A percentile compares a stretch with the other conserved stretches of the same genome.
Evolutionary conservation across 1,140 invertebrate genomes (phyloP).

Genomic region (Adoxophyes honmai): DNA sequence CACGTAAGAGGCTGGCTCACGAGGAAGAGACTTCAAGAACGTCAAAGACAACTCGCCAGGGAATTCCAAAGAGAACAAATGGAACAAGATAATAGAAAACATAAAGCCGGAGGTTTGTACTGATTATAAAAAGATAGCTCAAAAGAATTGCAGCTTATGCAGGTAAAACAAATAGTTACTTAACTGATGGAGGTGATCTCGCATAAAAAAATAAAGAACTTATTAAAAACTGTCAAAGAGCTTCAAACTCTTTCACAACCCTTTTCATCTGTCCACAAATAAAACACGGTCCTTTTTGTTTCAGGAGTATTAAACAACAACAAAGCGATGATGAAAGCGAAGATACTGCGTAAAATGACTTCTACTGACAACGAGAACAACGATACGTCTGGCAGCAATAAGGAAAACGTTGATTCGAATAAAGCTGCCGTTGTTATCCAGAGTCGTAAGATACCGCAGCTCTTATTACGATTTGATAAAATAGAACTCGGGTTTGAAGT

Average conservation of each 20-base stretch:
- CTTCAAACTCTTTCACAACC: too few species aligned
- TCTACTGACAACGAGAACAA: constrained; percentile 60
- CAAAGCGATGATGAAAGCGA: constrained; percentile 66
- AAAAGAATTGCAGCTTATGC: too few species aligned
- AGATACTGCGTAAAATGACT: constrained; percentile 58
- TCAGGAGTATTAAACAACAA: constrained; percentile 59
- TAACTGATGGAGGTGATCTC: too few species aligned
- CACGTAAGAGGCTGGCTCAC: constrained; percentile 83
- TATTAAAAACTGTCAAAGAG: too few species aligned
- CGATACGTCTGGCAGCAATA: constrained; percentile 58
- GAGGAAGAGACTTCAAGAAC: constrained; percentile 69
- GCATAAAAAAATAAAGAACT: too few species aligned
- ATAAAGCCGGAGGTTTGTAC: background rate
- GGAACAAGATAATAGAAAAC: constrained; percentile 42
- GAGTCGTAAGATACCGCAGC: constrained; percentile 77
- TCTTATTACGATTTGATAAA: too few species aligned
- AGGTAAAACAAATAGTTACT: too few species aligned
- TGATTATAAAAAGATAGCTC: too few species aligned
- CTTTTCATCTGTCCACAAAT: too few species aligned
- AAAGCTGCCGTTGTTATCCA: constrained; percentile 82
- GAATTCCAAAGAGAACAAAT: constrained; percentile 64
- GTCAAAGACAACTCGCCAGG: constrained; percentile 57
- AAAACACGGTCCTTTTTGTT: constrained; percentile 18
- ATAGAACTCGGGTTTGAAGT: too few species aligned
- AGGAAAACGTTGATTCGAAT: constrained; percentile 76